These are phyloP conservation scores for Scaptomyza pallida DNA, from an alignment of 1,140 invertebrate species.

Conservation along the genomic window DNA sequence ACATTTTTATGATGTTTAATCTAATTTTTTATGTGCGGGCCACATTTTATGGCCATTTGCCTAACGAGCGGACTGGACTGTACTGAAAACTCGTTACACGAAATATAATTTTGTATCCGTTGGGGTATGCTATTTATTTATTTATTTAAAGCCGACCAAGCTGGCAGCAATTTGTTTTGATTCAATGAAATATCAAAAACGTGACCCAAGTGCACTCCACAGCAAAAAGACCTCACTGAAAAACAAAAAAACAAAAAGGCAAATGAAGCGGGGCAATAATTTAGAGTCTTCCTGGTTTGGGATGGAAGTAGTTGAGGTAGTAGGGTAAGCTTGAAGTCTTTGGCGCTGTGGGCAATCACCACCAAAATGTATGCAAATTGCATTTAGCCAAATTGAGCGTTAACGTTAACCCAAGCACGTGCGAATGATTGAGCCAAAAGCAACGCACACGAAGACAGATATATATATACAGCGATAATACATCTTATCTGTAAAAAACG, in stretches of 20 bases:
- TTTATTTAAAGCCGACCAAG: slow-evolving; percentile 68
- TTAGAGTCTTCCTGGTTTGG: slow-evolving; percentile 12
- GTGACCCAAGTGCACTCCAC: slow-evolving; percentile 67
- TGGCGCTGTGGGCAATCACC: slow-evolving; percentile 14
- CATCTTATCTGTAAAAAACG: slow-evolving; percentile 13
- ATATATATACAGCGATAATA: slow-evolving; percentile 9
- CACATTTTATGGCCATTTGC: slow-evolving; percentile 65
- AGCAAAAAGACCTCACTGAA: neutral
- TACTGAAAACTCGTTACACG: slow-evolving; percentile 50
- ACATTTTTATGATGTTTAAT: slow-evolving; percentile 80
- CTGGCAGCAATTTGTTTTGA: slow-evolving; percentile 77
- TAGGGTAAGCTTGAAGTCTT: neutral
- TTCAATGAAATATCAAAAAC: slow-evolving; percentile 83
- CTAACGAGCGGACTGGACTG: slow-evolving; percentile 59
- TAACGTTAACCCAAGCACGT: slow-evolving; percentile 67
- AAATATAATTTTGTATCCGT: slow-evolving; percentile 26
- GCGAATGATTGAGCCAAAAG: slow-evolving; percentile 62
- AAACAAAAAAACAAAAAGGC: slow-evolving; percentile 11
- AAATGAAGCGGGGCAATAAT: slow-evolving; percentile 37
- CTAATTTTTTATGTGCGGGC: slow-evolving; percentile 62
- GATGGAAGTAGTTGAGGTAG: neutral
- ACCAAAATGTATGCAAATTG: slow-evolving; percentile 74
- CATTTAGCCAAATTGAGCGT: slow-evolving; percentile 68
- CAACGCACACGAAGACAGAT: neutral
- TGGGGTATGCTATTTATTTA: slow-evolving; percentile 51